Evolutionary conservation across 2,113 vertebrate genomes (phyloP).

Genomic region (Sminthopsis crassicaudata): DNA sequence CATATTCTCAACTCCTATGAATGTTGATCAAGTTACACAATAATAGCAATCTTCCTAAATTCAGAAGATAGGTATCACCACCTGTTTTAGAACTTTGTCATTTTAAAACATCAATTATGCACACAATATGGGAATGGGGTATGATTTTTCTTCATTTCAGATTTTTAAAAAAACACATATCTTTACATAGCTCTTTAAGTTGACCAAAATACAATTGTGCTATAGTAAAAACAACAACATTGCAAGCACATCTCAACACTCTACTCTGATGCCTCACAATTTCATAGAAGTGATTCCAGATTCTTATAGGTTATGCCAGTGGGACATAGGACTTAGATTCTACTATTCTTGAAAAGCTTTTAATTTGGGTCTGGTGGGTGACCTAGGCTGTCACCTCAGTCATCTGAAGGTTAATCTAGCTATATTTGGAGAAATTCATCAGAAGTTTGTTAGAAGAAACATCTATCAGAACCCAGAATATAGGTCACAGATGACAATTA

Average conservation of each 20-base stretch:
- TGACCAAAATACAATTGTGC: conserved; percentile 15
- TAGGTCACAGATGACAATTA: not conserved
- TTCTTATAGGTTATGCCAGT: not conserved
- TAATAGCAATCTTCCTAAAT: conserved; percentile 45
- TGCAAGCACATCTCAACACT: not conserved
- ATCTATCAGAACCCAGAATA: not conserved
- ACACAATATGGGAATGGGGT: conserved; percentile 38
- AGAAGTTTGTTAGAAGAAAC: not conserved
- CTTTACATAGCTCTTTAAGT: conserved; percentile 39
- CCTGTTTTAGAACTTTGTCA: conserved; percentile 44
- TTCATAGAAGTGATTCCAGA: not conserved
- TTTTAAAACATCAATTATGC: conserved; percentile 62
- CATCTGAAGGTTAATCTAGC: not conserved
- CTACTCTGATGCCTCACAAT: not conserved
- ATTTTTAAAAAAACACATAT: conserved; percentile 29
- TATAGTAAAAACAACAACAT: conserved; percentile 25
- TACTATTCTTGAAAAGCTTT: not conserved
- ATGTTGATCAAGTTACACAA: conserved; percentile 57
- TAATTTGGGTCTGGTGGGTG: not conserved
- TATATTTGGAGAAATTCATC: not conserved
- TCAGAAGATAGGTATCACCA: conserved; percentile 58
- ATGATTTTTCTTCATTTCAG: not conserved
- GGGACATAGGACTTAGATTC: not conserved
- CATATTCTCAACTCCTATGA: conserved; percentile 34
- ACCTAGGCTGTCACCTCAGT: not conserved